Evolutionary conservation across 2,797 vertebrate genomes (phyloP), one percentile per base, ranked within the genome.

Genomic region (Phalloptychus januarius): DNA sequence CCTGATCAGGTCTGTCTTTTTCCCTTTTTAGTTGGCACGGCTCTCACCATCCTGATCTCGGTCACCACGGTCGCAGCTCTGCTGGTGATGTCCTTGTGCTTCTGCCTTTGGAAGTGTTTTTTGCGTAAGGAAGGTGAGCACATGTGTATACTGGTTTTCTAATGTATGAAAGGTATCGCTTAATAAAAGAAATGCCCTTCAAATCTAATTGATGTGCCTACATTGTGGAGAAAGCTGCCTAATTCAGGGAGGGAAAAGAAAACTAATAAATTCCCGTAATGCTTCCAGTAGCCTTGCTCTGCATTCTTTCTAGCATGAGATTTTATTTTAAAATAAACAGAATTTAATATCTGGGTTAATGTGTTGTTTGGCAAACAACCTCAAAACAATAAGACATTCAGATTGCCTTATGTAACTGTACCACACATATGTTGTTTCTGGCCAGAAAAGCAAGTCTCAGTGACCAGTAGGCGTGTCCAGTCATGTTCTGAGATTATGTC

Each of bases 21-120:
- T 83, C 31, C 38, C 31, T 23, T 82, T 61, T 3, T 58, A 96
- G 96, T 96, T 84, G 96, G 95, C 74, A 96, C 93, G 3, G 95
- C 95, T 54, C 93, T 96, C 76, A 92, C 95, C 88, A 96, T 96
- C 88, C 92, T 96, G 86, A 96, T 96, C 91, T 95, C 95, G 3
- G 96, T 96, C 83, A 96, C 95, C 18, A 95, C 94, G 1, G 94
- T 96, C 20, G 95, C 96, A 20, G 92, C 95, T 38, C 92, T 96
- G 79, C 86, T 96, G 84, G 94, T 96, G 80, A 87, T 96, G 87
- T 95, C 93, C 31, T 93, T 96, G 46, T 96, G 96, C 86, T 93
- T 96, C 90, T 96, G 96, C 79, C 94, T 96, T 36, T 96, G 95
- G 95, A 96, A 96, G 89, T 96, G 95, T 81, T 94, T 96, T 89